A percentile compares a stretch with the other conserved stretches of the same genome.
These are phyloP conservation scores for Griposia aprilina DNA, from an alignment of 2,888 invertebrate species.

Conservation along the genomic window DNA sequence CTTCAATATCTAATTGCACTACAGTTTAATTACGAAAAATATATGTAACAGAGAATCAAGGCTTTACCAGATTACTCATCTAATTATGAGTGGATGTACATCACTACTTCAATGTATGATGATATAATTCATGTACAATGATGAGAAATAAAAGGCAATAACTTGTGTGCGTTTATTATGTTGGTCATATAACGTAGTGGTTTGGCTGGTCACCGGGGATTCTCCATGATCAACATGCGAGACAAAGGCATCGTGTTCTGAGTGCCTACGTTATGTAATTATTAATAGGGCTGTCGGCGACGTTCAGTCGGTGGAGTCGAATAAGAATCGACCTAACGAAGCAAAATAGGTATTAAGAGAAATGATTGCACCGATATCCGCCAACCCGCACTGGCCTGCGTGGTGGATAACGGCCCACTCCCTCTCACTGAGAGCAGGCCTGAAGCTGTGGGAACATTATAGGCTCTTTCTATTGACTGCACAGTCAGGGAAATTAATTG, in stretches of 20 bases:
- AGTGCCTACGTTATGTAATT: slow-evolving; percentile 26
- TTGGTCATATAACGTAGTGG: slow-evolving; percentile 58
- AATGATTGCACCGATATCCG: too few species aligned
- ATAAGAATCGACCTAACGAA: too few species aligned
- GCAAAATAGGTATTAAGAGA: too few species aligned
- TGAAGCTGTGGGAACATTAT: too few species aligned
- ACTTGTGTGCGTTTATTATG: slow-evolving; percentile 58
- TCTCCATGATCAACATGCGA: slow-evolving; percentile 67
- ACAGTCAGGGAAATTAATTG: too few species aligned
- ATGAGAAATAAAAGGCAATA: slow-evolving; percentile 60
- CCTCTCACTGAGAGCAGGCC: too few species aligned
- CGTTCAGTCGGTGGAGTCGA: too few species aligned
- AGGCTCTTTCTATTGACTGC: too few species aligned
- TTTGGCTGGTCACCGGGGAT: slow-evolving; percentile 69
- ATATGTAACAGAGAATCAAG: not conserved
- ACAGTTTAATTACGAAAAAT: slow-evolving; percentile 7
- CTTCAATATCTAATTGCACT: slow-evolving; percentile 19
- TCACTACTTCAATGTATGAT: slow-evolving; percentile 24
- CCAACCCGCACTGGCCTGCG: too few species aligned
- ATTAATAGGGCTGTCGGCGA: slow-evolving; percentile 46
- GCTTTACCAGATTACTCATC: slow-evolving; percentile 41
- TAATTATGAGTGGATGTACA: slow-evolving; percentile 17
- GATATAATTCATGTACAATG: slow-evolving; percentile 27
- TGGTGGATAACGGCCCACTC: too few species aligned
- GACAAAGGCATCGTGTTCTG: slow-evolving; percentile 55